These are phyloP conservation scores for Chymomyza costata DNA, from an alignment of 1,140 invertebrate genomes.

Conservation along the genomic window DNA sequence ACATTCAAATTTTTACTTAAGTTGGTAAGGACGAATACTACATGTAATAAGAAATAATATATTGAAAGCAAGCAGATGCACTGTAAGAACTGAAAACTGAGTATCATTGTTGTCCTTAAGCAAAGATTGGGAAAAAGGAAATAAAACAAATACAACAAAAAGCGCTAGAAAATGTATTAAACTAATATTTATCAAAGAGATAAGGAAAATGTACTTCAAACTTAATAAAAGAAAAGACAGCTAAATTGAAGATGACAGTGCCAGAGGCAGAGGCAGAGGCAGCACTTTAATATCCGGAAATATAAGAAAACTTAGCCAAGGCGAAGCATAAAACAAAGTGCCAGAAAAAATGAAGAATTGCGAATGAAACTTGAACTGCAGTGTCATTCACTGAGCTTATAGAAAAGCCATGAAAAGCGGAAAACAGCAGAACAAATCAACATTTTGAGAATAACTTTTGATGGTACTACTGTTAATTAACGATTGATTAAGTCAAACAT, in stretches of 20 bases:
- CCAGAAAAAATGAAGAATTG: not conserved
- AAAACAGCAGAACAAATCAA: too few relatives aligned
- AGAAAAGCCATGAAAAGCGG: too few relatives aligned
- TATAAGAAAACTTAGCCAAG: too few relatives aligned
- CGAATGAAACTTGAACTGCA: not conserved
- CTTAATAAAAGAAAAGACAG: conserved; percentile 56
- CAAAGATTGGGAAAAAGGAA: conserved; percentile 29
- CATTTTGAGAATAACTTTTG: too few relatives aligned
- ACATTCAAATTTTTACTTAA: conserved; percentile 54
- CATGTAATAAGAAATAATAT: too few relatives aligned
- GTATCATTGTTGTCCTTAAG: conserved; percentile 8
- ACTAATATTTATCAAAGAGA: conserved; percentile 72
- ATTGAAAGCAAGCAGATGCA: not conserved
- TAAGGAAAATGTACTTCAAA: conserved; percentile 63
- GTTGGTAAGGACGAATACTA: not conserved
- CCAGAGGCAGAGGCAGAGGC: conserved; percentile 42
- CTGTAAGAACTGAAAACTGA: conserved; percentile 42
- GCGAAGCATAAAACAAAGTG: conserved; percentile 17
- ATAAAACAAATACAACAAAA: conserved; percentile 6
- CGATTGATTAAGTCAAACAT: too few relatives aligned
- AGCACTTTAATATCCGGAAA: too few relatives aligned
- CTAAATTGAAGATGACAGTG: conserved; percentile 2
- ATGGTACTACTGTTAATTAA: too few relatives aligned
- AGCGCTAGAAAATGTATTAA: conserved; percentile 51
- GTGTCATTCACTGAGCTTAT: not conserved